These are phyloP conservation scores for Fragum sueziense DNA, from an alignment of 2,888 invertebrate species.

Conservation along the genomic window DNA sequence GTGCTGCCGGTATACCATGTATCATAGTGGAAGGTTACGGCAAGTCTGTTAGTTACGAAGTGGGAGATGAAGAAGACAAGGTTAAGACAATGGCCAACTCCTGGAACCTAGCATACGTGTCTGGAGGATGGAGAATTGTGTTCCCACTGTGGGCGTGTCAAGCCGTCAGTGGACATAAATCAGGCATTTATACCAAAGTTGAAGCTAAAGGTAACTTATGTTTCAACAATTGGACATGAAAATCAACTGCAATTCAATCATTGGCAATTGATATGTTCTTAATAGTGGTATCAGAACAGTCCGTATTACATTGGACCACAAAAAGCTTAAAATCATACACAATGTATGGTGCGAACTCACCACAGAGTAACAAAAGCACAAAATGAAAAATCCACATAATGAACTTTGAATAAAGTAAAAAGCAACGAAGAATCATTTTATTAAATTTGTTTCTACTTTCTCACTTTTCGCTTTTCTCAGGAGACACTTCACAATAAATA, in stretches of 20 bases:
- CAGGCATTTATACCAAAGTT: conserved; percentile 66
- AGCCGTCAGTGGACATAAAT: conserved; percentile 55
- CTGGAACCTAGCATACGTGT: conserved; percentile 73
- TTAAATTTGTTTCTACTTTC: too few species aligned
- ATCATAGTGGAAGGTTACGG: conserved; percentile 68
- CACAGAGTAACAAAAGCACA: too few species aligned
- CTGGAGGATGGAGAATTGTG: conserved; percentile 70
- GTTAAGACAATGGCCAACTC: conserved; percentile 57
- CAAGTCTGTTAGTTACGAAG: conserved; percentile 70
- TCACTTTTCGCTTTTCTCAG: too few species aligned
- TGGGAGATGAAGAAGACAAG: conserved; percentile 62
- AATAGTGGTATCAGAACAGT: too few species aligned
- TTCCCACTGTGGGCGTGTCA: conserved; percentile 73
- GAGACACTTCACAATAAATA: too few species aligned
- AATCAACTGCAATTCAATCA: too few species aligned
- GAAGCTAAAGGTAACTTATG: conserved; percentile 57
- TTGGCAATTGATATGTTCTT: too few species aligned
- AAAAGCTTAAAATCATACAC: not conserved
- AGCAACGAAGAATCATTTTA: too few species aligned
- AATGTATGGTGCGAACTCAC: too few species aligned
- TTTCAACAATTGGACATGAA: too few species aligned
- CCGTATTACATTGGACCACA: not conserved
- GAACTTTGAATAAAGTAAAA: too few species aligned
- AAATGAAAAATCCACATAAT: too few species aligned
- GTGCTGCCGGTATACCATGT: conserved; percentile 68